These are phyloP conservation scores for Matsumurasca onukii DNA, from an alignment of 1,140 invertebrate species.

Conservation along the genomic window DNA sequence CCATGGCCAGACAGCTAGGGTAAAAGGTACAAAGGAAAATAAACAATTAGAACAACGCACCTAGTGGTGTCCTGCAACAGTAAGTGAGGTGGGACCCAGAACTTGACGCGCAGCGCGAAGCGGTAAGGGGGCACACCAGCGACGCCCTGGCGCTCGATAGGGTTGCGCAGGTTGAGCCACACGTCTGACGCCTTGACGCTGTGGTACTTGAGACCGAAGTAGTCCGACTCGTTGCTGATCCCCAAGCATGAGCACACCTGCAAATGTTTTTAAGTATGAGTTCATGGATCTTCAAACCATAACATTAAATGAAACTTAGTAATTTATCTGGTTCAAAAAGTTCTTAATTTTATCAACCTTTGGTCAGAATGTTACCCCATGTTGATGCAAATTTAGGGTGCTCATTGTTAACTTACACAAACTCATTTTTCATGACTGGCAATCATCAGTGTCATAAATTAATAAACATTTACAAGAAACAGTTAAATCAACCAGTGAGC, in stretches of 20 bases:
- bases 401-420: too few relatives aligned
- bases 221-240: slow-evolving; percentile 82
- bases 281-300: background rate
- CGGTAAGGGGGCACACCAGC: slow-evolving; percentile 58
- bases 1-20: too few relatives aligned
- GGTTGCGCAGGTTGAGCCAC: slow-evolving; percentile 85
- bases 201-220: slow-evolving; percentile 77
- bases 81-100: slow-evolving; percentile 86
- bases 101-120: slow-evolving; percentile 73
- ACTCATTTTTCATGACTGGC: too few relatives aligned
- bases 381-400: too few relatives aligned
- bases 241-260: slow-evolving; percentile 80
- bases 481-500: too few relatives aligned
- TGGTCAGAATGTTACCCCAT: too few relatives aligned
- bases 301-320: background rate
- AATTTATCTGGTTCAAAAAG: background rate
- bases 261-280: background rate
- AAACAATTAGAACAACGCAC: too few relatives aligned
- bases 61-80: slow-evolving; percentile 80
- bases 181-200: slow-evolving; percentile 70
- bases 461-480: too few relatives aligned
- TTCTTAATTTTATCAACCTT: background rate
- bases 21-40: too few relatives aligned
- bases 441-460: too few relatives aligned
- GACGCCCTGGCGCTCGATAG: slow-evolving; percentile 68